Evolutionary conservation across 2,797 vertebrate genomes (phyloP), one percentile per base, ranked within the genome.

Genomic region (Galaxias olidus): DNA sequence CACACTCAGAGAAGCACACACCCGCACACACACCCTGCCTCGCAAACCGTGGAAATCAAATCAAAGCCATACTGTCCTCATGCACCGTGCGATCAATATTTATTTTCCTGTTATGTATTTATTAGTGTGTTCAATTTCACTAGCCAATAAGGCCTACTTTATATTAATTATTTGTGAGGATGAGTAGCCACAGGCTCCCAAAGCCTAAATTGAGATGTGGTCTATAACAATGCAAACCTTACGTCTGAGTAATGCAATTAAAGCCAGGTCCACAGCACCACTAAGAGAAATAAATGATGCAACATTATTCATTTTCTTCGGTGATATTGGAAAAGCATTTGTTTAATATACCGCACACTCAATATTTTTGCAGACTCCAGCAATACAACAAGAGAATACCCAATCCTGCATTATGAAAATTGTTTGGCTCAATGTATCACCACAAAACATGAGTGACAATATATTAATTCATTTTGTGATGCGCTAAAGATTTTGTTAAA

Each of bases 21-120:
- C 47, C 17, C 14, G 9, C 51, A 64, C 71, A 66, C 20, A 46
- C 51, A 61, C n/a, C 14, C 46, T 51, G 43, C 58, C 53, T 50
- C 42, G 20, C 66, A 83, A 77, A 73, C 63, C 70, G 61, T 67
- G 58, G 17, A 59, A 87, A 82, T 83, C 62, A 78, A 85, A 86
- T 81, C 65, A 79, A 83, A 87, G 73, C 48, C 30, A 69, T 59
- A 64, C 63, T 74, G 68, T 86, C 80, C 69, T 77, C 79, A 80
- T 82, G 68, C 66, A 57, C 61, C 14, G 44, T 10, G 15, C 68
- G 59, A 82, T 88, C 82, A 71, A 88, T 90, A 88, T 87, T 83
- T 85, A 84, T 86, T 87, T 84, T 76, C 60, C 66, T 13, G 76
- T 83, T 75, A 80, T 80, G 72, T 80, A 85, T 88, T 87, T 85